phyloP scores from a whole-genome alignment of 2,797 vertebrate species.

The Ptychadena robeensis region DNA sequence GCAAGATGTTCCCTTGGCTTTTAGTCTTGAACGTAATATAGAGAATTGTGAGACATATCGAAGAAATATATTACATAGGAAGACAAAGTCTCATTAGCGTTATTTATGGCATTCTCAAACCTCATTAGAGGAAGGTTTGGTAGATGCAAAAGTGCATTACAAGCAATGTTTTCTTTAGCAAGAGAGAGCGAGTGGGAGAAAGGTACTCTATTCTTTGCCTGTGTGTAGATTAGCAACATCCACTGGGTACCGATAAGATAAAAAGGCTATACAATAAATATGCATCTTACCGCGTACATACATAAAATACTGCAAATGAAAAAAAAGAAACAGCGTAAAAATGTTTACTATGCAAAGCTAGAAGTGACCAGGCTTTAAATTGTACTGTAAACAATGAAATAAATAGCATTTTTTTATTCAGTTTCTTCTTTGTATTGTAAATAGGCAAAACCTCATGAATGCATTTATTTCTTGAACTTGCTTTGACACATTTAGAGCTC shows the following conservation, averaged over 20 bases:
- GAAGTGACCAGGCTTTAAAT: conserved; percentile 69
- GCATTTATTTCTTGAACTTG: neutral
- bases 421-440: neutral
- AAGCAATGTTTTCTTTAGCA: conserved; percentile 78
- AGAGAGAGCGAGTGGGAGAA: conserved; percentile 67
- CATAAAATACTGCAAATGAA: conserved; percentile 39
- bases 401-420: conserved; percentile 62
- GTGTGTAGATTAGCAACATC: conserved; percentile 74
- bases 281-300: conserved; percentile 6
- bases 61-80: conserved; percentile 81
- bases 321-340: conserved; percentile 23
- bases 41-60: conserved; percentile 81
- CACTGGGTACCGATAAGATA: conserved; percentile 76
- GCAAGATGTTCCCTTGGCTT: conserved; percentile 72
- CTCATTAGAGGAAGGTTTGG: conserved; percentile 91
- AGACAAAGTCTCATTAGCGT: conserved; percentile 86
- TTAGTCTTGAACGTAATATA: conserved; percentile 76
- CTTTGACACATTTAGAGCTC: neutral
- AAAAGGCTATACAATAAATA: conserved; percentile 75
- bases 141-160: conserved; percentile 88
- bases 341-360: conserved; percentile 69
- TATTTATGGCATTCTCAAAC: conserved; percentile 92
- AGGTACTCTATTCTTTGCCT: conserved; percentile 77
- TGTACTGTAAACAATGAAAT: conserved; percentile 9
- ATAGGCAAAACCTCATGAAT: neutral